Conservation (phyloP, 2,888 invertebrate genomes). For the Craniophora ligustri region DNA sequence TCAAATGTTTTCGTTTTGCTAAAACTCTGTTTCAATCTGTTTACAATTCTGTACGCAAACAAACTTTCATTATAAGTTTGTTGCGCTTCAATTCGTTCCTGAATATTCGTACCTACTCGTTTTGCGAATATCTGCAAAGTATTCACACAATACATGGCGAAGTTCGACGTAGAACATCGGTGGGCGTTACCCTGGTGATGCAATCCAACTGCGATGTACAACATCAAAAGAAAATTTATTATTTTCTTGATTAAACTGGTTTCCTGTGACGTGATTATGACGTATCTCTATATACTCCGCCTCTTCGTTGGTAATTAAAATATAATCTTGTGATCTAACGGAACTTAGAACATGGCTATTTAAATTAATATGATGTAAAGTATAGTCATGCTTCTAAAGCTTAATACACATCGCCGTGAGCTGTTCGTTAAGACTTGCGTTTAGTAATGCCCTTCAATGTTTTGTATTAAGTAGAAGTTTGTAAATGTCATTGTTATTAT, state of each 20-base stretch:
- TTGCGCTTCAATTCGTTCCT: conserved; percentile 27
- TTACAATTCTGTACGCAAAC: conserved; percentile 10
- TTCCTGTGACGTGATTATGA: conserved; percentile 14
- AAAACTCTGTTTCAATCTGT: conserved; percentile 13
- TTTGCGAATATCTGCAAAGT: conserved; percentile 4
- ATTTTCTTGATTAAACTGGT: background rate
- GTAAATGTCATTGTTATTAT: no score
- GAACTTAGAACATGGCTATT: conserved; percentile 29
- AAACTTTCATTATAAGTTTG: conserved; percentile 32
- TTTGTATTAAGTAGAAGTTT: no score
- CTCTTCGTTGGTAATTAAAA: conserved; percentile 21
- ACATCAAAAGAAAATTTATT: conserved; percentile 6
- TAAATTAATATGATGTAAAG: conserved; percentile 12
- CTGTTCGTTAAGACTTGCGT: background rate
- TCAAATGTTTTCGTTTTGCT: conserved; percentile 10
- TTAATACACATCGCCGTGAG: background rate
- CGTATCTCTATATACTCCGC: conserved; percentile 4
- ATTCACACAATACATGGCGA: conserved; percentile 18
- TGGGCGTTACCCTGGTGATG: conserved; percentile 28
- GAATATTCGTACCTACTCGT: conserved; percentile 3
- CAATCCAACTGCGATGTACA: conserved; percentile 11
- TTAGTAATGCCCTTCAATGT: no score
- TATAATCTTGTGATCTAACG: conserved; percentile 12
- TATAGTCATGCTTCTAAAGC: conserved; percentile 5
- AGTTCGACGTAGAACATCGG: conserved; percentile 8